phyloP scores from a whole-genome alignment of 2,888 invertebrate genomes.

The Rhagophthalmus giganteus region DNA sequence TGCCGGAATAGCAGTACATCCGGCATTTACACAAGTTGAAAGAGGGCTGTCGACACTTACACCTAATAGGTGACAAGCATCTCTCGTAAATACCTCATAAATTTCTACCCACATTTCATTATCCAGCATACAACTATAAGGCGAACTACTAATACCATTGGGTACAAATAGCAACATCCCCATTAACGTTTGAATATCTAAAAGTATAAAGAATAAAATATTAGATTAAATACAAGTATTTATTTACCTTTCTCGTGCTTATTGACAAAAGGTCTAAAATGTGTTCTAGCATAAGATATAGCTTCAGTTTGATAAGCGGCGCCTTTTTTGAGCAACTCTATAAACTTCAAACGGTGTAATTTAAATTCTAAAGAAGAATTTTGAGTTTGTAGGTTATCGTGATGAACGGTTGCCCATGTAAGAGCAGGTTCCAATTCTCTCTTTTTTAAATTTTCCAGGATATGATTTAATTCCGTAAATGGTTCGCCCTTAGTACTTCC shows the following conservation, averaged over 20 bases:
- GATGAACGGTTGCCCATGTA: conserved; percentile 81
- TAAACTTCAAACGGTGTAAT: conserved; percentile 78
- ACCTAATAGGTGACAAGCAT: conserved; percentile 89
- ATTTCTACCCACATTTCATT: conserved; percentile 82
- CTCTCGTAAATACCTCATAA: conserved; percentile 86
- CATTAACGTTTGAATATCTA: conserved; percentile 82
- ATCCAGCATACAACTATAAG: conserved; percentile 75
- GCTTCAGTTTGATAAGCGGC: conserved; percentile 77
- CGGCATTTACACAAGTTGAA: conserved; percentile 89
- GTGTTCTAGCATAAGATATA: conserved; percentile 80
- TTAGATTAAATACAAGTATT: not conserved
- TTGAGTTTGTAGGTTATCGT: conserved; percentile 70
- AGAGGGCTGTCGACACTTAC: conserved; percentile 89
- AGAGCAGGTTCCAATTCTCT: conserved; percentile 83
- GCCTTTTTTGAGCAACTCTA: conserved; percentile 70
- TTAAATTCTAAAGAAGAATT: conserved; percentile 78
- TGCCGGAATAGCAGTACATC: conserved; percentile 91
- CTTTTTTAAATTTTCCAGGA: conserved; percentile 81
- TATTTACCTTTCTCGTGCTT: conserved; percentile 71
- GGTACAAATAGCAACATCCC: conserved; percentile 80
- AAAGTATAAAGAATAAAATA: not conserved
- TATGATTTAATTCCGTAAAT: conserved; percentile 82
- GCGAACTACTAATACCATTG: conserved; percentile 76
- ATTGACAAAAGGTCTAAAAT: conserved; percentile 80
- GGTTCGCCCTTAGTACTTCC: conserved; percentile 72